Conservation (phyloP, 1,140 invertebrate species). For the Eriosoma lanigerum region DNA sequence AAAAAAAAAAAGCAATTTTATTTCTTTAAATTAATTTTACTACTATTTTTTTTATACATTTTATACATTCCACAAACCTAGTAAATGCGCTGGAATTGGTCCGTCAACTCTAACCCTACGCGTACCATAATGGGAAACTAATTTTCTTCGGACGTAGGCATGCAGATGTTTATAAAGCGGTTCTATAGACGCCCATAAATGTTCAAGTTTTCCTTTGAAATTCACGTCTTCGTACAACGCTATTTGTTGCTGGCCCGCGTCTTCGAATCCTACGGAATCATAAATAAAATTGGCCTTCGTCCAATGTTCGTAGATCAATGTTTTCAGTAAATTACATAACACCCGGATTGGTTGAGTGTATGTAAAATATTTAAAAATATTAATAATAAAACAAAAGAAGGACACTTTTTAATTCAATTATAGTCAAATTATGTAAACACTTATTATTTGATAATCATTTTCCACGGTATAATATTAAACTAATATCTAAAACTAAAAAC, state of each 20-base stretch:
- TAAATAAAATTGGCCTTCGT: not conserved
- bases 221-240: conserved; percentile 70
- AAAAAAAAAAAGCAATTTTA: too few species aligned
- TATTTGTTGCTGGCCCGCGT: conserved; percentile 76
- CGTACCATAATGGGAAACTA: conserved; percentile 70
- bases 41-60: not conserved
- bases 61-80: conserved; percentile 61
- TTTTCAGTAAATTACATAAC: too few species aligned
- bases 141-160: conserved; percentile 75
- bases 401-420: not conserved
- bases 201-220: conserved; percentile 69
- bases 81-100: conserved; percentile 73
- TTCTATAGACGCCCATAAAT: conserved; percentile 71
- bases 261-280: conserved; percentile 65
- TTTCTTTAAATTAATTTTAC: too few species aligned
- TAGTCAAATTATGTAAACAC: too few species aligned
- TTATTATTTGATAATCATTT: too few species aligned
- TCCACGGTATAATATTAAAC: too few species aligned
- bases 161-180: conserved; percentile 85
- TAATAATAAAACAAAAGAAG: not conserved
- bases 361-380: not conserved
- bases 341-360: not conserved
- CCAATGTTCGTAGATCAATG: not conserved
- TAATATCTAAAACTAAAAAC: too few species aligned
- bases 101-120: conserved; percentile 68